Percentiles rank a stretch among this genome's conserved stretches.
Conservation (phyloP, 2,888 invertebrate species). For the Melipona bicolor region DNA sequence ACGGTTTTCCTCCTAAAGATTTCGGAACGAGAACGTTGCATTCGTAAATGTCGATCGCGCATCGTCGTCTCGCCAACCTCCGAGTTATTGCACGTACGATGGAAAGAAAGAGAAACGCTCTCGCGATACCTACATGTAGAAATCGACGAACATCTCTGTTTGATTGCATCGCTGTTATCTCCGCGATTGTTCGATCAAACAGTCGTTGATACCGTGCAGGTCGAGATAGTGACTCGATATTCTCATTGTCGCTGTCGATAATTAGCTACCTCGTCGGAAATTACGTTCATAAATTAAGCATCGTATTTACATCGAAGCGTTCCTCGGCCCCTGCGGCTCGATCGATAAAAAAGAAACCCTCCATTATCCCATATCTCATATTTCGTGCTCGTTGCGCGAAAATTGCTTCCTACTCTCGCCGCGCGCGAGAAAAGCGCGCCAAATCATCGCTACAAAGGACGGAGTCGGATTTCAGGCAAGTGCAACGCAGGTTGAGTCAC, state of each 20-base stretch:
- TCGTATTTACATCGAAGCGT: constrained; percentile 64
- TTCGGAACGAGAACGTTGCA: not conserved
- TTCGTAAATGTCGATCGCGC: constrained; percentile 35
- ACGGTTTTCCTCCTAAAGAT: constrained; percentile 3
- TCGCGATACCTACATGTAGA: not conserved
- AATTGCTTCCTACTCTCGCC: constrained; percentile 34
- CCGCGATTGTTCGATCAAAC: constrained; percentile 3
- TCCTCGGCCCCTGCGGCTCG: not conserved
- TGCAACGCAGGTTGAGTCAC: not conserved
- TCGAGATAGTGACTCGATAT: too few species aligned
- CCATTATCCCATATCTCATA: not conserved
- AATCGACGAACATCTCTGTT: constrained; percentile 6
- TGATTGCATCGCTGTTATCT: not conserved
- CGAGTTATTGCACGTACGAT: constrained; percentile 50
- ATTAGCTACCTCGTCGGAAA: not conserved
- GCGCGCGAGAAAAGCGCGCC: not conserved
- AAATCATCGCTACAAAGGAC: constrained; percentile 54
- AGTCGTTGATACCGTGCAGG: not conserved
- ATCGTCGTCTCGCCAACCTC: not conserved
- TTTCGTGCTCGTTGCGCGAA: not conserved
- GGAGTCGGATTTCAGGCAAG: constrained; percentile 44
- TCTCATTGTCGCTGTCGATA: not conserved
- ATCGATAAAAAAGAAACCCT: constrained; percentile 4
- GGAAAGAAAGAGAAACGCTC: not conserved
- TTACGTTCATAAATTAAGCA: constrained; percentile 54